Conservation (phyloP, 92 coral and sea anemone species). For the Chrysogorgia sp. region DNA sequence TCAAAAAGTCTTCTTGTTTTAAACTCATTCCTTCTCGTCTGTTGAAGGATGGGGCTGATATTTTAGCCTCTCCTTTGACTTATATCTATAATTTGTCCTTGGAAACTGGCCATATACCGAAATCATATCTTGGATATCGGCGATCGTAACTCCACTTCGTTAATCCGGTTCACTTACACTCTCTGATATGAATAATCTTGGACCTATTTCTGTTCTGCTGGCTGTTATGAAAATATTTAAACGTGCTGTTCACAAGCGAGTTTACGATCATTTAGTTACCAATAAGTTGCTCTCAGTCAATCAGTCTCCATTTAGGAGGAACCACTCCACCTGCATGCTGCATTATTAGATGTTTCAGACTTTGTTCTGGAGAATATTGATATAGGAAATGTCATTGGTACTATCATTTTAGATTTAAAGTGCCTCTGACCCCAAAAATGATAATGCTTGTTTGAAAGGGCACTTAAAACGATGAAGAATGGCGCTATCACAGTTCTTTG, state of each 20-base stretch:
- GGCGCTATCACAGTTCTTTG: no score
- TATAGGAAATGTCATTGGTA: slow-evolving; percentile 49
- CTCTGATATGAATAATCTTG: slow-evolving; percentile 53
- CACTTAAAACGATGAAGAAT: no score
- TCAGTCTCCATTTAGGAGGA: slow-evolving; percentile 61
- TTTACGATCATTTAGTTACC: slow-evolving; percentile 50
- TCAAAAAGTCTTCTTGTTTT: slow-evolving; percentile 59
- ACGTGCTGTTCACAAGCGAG: slow-evolving; percentile 49
- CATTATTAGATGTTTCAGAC: slow-evolving; percentile 61
- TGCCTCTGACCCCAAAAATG: no score
- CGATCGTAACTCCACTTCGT: slow-evolving; percentile 55
- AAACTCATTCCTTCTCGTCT: slow-evolving; percentile 54
- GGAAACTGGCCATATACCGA: slow-evolving; percentile 38
- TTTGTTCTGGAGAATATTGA: slow-evolving; percentile 59
- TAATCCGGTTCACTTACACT: slow-evolving; percentile 31
- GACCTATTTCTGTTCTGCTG: slow-evolving; percentile 61
- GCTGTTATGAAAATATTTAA: slow-evolving; percentile 65
- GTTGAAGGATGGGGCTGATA: slow-evolving; percentile 55
- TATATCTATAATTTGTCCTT: slow-evolving; percentile 56
- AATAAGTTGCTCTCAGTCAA: slow-evolving; percentile 54
- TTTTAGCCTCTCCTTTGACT: slow-evolving; percentile 55
- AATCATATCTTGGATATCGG: slow-evolving; percentile 62
- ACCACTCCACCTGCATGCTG: slow-evolving; percentile 48
- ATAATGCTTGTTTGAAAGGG: no score
- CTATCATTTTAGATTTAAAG: slow-evolving; percentile 67